phyloP scores from a whole-genome alignment of 2,797 vertebrate genomes.

The Rhinella marina region DNA sequence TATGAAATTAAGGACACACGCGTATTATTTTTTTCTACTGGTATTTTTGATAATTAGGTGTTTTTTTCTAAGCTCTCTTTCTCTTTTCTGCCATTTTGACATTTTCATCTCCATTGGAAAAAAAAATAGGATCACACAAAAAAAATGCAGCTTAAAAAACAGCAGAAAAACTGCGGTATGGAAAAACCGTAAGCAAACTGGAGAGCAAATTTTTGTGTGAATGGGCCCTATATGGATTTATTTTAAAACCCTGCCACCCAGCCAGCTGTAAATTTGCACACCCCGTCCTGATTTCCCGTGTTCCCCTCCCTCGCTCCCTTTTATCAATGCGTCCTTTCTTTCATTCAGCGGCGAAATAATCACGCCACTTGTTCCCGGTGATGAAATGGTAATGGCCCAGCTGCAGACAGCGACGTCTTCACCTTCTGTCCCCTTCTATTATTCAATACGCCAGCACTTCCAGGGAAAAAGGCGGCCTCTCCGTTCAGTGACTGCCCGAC shows the following conservation, averaged over 20 bases:
- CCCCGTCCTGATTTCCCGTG: neutral
- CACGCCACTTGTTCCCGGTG: slow-evolving; percentile 62
- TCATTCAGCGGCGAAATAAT: slow-evolving; percentile 55
- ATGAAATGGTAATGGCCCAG: slow-evolving; percentile 68
- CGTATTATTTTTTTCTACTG: no score
- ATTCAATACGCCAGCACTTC: neutral
- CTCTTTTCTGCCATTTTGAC: no score
- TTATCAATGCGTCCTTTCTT: slow-evolving; percentile 62
- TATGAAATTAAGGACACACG: no score
- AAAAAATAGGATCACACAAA: no score
- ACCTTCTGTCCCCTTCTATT: neutral
- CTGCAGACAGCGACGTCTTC: slow-evolving; percentile 62
- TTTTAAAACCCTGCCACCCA: neutral
- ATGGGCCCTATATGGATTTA: neutral
- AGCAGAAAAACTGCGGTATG: no score
- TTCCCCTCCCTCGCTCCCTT: neutral
- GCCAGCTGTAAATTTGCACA: slow-evolving; percentile 24
- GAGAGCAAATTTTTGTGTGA: no score
- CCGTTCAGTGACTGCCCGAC: slow-evolving; percentile 26
- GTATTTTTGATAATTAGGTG: no score
- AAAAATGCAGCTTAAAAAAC: no score
- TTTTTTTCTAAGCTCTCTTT: no score
- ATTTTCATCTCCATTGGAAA: no score
- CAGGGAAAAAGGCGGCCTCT: slow-evolving; percentile 31
- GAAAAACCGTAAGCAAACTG: no score